These are phyloP conservation scores for Tychaedon coryphoeus DNA, from an alignment of 2,113 vertebrate genomes.

Conservation along the genomic window DNA sequence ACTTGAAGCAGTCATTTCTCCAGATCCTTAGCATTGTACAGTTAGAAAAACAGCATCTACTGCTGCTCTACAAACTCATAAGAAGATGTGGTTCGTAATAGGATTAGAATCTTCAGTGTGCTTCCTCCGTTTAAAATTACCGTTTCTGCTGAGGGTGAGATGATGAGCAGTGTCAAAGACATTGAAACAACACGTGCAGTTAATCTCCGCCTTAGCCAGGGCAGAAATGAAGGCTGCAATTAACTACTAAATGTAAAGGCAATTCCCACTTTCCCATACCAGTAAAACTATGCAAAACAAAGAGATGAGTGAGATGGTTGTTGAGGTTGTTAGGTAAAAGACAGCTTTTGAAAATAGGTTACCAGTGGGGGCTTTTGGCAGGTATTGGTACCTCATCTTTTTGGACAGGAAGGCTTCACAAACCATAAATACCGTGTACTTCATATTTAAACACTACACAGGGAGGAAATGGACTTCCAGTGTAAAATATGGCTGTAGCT, in stretches of 20 bases:
- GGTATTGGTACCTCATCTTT: neutral
- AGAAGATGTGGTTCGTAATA: neutral
- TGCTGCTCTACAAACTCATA: neutral
- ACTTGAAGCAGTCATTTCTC: neutral
- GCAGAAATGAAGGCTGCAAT: neutral
- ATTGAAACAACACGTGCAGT: rapidly evolving
- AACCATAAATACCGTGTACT: neutral
- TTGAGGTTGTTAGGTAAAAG: neutral
- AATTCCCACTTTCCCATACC: neutral
- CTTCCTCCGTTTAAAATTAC: neutral
- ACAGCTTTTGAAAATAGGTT: neutral
- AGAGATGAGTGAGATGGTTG: neutral
- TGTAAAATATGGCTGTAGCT: neutral
- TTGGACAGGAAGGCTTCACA: neutral
- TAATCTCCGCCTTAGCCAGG: neutral
- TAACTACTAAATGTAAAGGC: neutral
- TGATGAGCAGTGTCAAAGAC: neutral
- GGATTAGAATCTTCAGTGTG: neutral
- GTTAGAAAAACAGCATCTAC: neutral
- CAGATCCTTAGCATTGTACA: neutral
- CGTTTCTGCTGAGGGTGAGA: neutral
- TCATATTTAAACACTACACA: neutral
- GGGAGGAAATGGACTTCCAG: neutral
- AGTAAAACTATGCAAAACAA: neutral
- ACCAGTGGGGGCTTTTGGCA: neutral